phyloP scores from a whole-genome alignment of 2,113 vertebrate species.

The Ciconia boyciana region DNA sequence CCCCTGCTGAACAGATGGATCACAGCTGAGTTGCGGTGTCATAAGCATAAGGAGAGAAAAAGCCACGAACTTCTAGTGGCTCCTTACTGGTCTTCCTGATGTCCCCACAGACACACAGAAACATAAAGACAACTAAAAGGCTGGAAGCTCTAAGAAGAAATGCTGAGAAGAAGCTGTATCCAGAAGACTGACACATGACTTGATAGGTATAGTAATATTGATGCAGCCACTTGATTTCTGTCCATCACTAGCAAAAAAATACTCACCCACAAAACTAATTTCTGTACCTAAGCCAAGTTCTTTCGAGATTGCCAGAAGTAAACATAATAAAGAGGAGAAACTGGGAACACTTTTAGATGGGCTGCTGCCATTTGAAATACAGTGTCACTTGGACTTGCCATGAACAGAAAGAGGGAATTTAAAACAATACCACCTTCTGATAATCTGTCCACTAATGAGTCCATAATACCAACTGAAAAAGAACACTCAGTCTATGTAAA shows the following conservation, averaged over 20 bases:
- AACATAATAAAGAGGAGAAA: conserved; percentile 14
- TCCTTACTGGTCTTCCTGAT: background rate
- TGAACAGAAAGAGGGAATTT: background rate
- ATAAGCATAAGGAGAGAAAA: background rate
- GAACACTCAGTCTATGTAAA: background rate
- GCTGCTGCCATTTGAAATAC: background rate
- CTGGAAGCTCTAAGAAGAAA: background rate
- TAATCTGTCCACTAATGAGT: background rate
- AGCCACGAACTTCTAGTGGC: background rate
- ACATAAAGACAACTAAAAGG: background rate
- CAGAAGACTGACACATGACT: background rate
- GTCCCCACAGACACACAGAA: background rate
- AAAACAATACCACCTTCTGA: background rate
- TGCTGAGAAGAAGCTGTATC: background rate
- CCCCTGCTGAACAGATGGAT: background rate
- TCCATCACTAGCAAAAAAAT: background rate
- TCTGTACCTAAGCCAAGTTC: background rate
- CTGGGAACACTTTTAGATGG: background rate
- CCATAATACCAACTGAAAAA: background rate
- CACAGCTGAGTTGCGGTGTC: background rate
- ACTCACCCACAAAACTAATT: background rate
- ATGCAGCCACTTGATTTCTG: background rate
- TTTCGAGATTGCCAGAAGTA: background rate
- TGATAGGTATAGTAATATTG: background rate
- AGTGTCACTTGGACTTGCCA: background rate